phyloP scores from a whole-genome alignment of 1,140 invertebrate genomes.

The Papilio dardanus region DNA sequence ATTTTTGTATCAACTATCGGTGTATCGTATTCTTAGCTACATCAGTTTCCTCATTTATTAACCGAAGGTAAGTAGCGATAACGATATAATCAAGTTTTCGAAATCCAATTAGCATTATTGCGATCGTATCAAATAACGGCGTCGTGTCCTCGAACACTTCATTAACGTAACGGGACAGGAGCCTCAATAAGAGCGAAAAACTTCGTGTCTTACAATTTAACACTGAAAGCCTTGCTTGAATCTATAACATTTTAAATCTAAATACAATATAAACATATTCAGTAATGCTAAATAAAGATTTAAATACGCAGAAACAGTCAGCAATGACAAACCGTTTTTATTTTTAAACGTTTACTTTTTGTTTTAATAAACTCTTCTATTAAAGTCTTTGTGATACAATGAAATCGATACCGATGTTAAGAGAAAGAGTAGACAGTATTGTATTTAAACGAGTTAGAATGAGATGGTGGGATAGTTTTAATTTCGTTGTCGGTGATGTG shows the following conservation, averaged over 20 bases:
- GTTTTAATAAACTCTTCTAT: not conserved
- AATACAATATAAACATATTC: not conserved
- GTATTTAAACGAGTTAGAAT: not conserved
- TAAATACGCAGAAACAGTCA: not conserved
- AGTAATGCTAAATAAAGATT: not conserved
- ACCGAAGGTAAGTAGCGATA: not conserved
- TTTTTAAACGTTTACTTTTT: slow-evolving; percentile 6
- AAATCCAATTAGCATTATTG: not conserved
- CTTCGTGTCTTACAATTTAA: not conserved
- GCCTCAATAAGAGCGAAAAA: not conserved
- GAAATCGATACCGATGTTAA: slow-evolving; percentile 5
- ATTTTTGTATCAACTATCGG: too few species aligned
- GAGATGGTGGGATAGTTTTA: slow-evolving; percentile 31
- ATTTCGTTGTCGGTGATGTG: slow-evolving; percentile 38
- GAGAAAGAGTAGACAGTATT: not conserved
- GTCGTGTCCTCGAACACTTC: not conserved
- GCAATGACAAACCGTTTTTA: not conserved
- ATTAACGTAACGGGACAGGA: not conserved
- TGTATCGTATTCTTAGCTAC: too few species aligned
- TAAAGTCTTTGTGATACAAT: not conserved
- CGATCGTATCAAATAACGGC: not conserved
- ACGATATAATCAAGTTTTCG: not conserved
- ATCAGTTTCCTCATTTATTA: too few species aligned
- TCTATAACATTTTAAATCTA: not conserved
- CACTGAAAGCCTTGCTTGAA: not conserved